Conservation (phyloP, 2,888 invertebrate species). For the Xanthia togata region DNA sequence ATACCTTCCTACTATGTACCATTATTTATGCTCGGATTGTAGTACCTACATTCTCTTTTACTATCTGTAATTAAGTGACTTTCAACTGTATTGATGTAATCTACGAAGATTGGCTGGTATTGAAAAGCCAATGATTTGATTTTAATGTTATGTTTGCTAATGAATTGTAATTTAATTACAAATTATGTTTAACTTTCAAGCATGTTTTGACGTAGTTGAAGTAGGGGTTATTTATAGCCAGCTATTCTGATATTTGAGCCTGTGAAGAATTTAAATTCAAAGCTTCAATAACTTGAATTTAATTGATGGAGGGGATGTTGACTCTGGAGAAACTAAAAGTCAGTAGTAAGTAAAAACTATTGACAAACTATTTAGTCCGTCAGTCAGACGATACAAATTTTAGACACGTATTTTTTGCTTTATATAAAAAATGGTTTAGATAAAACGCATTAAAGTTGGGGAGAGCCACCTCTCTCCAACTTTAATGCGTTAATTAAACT, state of each 20-base stretch:
- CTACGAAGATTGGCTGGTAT: not conserved
- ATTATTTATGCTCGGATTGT: conserved; percentile 23
- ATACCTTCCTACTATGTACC: not conserved
- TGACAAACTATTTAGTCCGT: no score
- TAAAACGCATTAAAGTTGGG: no score
- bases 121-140: conserved; percentile 3
- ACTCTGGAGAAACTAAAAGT: no score
- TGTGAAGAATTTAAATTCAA: not conserved
- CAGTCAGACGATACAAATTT: no score
- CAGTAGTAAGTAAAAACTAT: no score
- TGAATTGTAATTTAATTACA: not conserved
- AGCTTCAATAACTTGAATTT: not conserved
- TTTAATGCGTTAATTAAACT: no score
- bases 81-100: not conserved
- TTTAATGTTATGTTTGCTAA: not conserved
- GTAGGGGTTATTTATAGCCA: not conserved
- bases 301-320: no score
- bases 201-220: not conserved
- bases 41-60: not conserved
- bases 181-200: not conserved
- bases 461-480: no score
- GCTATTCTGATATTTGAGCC: not conserved
- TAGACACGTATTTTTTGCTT: no score
- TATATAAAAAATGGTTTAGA: no score
- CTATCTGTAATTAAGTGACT: not conserved